A percentile compares a stretch with the other conserved stretches of the same genome.
Evolutionary conservation across 2,888 invertebrate genomes (phyloP).

Genomic region (Tetranychus piercei): DNA sequence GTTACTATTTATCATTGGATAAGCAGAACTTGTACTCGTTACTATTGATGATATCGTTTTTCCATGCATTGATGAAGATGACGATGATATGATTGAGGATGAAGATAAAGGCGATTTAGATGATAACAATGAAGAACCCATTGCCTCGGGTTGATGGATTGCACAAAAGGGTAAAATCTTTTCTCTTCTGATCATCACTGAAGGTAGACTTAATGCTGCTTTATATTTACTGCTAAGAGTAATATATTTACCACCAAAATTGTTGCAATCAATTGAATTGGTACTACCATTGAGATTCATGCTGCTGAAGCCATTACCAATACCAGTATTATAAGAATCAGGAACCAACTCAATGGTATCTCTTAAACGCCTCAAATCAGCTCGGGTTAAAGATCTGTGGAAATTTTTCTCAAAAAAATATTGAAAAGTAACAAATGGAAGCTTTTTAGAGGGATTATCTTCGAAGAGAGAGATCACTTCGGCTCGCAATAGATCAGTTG

Average conservation of each 20-base stretch:
- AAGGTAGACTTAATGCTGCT: not conserved
- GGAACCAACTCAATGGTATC: conserved; percentile 2
- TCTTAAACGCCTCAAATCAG: not conserved
- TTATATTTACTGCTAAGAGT: not conserved
- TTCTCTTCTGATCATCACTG: not conserved
- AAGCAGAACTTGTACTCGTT: not conserved
- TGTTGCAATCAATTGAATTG: not conserved
- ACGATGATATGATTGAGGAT: not conserved
- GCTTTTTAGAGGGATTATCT: conserved; percentile 51
- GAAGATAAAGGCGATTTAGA: not conserved
- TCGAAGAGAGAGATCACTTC: conserved; percentile 53
- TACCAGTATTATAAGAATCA: not conserved
- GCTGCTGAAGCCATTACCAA: not conserved
- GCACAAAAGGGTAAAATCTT: not conserved
- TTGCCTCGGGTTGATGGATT: not conserved
- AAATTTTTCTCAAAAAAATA: conserved; percentile 59
- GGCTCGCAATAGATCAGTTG: conserved; percentile 31
- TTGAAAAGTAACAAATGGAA: conserved; percentile 61
- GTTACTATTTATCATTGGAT: not conserved
- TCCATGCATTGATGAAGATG: not conserved
- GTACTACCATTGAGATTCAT: not conserved
- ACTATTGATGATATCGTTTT: not conserved
- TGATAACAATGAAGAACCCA: not conserved
- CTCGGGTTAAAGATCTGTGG: not conserved
- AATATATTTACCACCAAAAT: conserved; percentile 3